Base-by-base conservation (phyloP, 1,140 invertebrate genomes). In the Brachionus plicatilis region DNA sequence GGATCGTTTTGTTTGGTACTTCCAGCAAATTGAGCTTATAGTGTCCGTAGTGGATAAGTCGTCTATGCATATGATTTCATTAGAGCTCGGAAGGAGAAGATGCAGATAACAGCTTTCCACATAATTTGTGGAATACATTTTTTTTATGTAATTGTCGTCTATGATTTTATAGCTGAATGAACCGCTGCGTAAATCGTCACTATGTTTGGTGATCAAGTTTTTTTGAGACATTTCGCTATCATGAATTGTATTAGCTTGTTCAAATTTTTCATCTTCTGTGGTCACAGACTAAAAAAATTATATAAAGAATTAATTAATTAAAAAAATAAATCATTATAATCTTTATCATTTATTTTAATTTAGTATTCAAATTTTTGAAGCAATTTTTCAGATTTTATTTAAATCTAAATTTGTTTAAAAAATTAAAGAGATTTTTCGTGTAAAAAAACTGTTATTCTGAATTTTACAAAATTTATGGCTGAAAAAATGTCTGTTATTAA, bases 11-110 rank as follows among this genome's bases (percentile, higher is more conserved):
- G 20, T 68, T 11, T 17, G 14, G 37, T 82, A 82, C 24, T 43
- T 82, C 79, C 79, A 82, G n/a, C 79, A 65, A 12, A 82, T 56
- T 43, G 53, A 65, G 53, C 79, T 82, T 41, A 80, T 65, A 4
- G 50, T 17, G 53, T 65, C 56, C 11, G 60, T n/a, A 11, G 37
- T 45, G 24, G 43, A 47, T 29, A 76, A 50, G 14, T 82, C 79
- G 20, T 82, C 79, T 5, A 82, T 14, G 14, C 79, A 82, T 17
- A 60, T 27, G 20, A 82, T 82, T 47, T 65, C 79, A 37, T 68
- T 68, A 2, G 37, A 24, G 12, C 11, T 24, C 2, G 79, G 79
- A 9, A 65, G 27, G 3, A 60, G n/a, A 7, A 82, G 9, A 56
- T 82, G 79, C 3, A 12, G 20, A 50, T 50, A 76, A 4, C 2